phyloP scores from a whole-genome alignment of 1,140 invertebrate genomes.

The Ostrea denselamellosa region DNA sequence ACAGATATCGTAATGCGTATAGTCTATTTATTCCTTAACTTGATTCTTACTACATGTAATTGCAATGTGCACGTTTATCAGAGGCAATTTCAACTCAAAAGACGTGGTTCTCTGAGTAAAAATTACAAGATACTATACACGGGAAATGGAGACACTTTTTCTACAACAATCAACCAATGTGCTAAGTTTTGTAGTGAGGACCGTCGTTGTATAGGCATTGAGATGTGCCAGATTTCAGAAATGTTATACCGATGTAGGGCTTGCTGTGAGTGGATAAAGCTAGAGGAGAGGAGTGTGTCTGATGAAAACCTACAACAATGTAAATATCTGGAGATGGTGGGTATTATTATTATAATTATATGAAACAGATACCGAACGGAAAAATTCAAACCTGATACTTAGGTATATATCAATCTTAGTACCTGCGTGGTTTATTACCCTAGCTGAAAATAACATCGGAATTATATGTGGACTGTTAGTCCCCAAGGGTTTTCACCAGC shows the following conservation, averaged over 20 bases:
- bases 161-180: background rate
- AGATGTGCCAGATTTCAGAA: background rate
- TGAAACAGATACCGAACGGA: no score
- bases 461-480: no score
- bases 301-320: background rate
- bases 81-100: background rate
- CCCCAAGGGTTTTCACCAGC: no score
- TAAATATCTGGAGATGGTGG: slow-evolving; percentile 1
- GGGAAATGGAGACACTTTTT: background rate
- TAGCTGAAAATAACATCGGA: no score
- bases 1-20: background rate
- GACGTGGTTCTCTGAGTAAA: background rate
- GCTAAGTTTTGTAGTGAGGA: background rate
- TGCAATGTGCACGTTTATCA: background rate
- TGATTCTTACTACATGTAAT: background rate
- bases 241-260: background rate
- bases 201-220: background rate
- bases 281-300: background rate
- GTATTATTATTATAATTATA: background rate
- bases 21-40: background rate
- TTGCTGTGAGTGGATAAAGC: slow-evolving; percentile 5
- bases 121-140: background rate
- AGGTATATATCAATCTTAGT: no score
- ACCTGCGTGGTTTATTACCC: no score
- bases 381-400: no score